phyloP scores from a whole-genome alignment of 2,113 vertebrate genomes.

The Okapia johnstoni region DNA sequence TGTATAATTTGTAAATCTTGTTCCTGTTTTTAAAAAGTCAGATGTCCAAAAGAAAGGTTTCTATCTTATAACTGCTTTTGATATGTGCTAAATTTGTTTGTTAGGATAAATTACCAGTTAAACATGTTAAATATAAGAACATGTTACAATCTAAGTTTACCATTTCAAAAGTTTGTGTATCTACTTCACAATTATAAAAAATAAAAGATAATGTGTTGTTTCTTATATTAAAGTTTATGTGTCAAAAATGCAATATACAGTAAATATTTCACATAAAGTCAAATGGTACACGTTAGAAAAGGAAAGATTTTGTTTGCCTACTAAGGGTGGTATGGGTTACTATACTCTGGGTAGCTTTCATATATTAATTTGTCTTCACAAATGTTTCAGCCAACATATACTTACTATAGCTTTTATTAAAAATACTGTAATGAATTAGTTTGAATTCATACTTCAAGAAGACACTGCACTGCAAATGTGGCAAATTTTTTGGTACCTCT shows the following conservation, averaged over 20 bases:
- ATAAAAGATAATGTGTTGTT: not conserved
- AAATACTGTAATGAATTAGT: not conserved
- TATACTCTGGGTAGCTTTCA: not conserved
- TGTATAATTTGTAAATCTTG: constrained; percentile 21
- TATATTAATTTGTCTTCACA: not conserved
- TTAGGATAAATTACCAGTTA: not conserved
- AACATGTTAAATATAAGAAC: not conserved
- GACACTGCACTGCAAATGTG: not conserved
- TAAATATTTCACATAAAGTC: not conserved
- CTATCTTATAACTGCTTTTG: not conserved
- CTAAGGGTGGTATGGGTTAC: not conserved
- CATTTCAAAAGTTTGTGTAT: not conserved
- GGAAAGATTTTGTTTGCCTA: not conserved
- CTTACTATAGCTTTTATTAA: not conserved
- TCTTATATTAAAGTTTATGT: not conserved
- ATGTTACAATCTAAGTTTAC: not conserved
- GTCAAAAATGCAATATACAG: not conserved
- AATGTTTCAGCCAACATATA: not conserved
- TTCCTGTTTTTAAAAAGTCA: constrained; percentile 9
- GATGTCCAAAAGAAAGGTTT: not conserved
- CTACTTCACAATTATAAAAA: not conserved
- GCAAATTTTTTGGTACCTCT: not conserved
- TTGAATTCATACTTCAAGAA: not conserved
- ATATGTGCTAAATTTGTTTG: constrained; percentile 2
- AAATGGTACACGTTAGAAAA: not conserved